phyloP scores from a whole-genome alignment of 2,888 invertebrate species.

The Chrysolina haemoptera region DNA sequence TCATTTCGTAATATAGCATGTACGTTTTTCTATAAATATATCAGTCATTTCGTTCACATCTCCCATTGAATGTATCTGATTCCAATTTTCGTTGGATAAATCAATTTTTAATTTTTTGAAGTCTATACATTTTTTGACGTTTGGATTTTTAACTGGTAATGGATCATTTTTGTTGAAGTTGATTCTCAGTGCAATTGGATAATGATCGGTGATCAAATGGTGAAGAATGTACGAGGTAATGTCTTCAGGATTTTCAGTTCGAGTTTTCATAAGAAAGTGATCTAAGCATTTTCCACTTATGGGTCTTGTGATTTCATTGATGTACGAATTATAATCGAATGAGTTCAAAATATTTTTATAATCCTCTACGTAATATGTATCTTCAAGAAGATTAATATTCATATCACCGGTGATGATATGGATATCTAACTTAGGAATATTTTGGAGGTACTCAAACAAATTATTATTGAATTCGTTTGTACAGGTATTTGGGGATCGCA shows the following conservation, averaged over 20 bases:
- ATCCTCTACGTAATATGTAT: not conserved
- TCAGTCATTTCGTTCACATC: not conserved
- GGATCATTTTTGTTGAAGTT: not conserved
- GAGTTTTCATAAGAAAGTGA: not conserved
- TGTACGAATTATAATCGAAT: not conserved
- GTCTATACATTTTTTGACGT: not conserved
- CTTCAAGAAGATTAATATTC: not conserved
- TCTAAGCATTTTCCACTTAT: not conserved
- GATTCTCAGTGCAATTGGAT: not conserved
- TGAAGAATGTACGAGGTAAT: not conserved
- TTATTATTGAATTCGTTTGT: not conserved
- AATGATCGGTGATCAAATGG: not conserved
- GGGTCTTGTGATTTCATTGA: not conserved
- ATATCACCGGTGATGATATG: not conserved
- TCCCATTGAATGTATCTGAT: not conserved
- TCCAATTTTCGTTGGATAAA: not conserved
- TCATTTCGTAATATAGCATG: not conserved
- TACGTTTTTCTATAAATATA: not conserved
- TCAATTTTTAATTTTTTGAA: conserved; percentile 1
- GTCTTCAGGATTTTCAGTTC: not conserved
- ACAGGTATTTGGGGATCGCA: not conserved
- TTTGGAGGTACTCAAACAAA: not conserved
- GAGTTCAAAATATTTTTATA: not conserved
- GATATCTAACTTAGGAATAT: not conserved
- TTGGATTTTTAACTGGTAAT: not conserved